Evolutionary conservation across 2,113 vertebrate species (phyloP), one percentile per base, ranked within the genome.

Genomic region (Equus quagga): DNA sequence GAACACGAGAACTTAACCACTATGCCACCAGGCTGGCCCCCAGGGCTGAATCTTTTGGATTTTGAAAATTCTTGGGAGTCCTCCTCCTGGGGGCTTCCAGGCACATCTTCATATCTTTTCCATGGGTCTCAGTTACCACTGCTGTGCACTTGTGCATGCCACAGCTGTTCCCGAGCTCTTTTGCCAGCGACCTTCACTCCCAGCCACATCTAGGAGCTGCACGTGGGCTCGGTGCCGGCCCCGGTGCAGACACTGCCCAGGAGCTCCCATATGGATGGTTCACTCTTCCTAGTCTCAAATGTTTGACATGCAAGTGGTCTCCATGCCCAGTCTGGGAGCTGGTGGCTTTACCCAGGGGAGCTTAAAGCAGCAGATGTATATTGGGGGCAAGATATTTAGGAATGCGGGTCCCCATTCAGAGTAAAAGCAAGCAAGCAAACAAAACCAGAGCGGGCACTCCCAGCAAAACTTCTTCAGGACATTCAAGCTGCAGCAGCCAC

Each of bases 121-220:
- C 0, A 0, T 49, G 78, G 60, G 72, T 72, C 21, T 36, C 64
- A 4, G 49, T 60, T 18, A 12, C 56, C 23, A 15, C 4, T 0
- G 3, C 13, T 0, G 1, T 10, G 31, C 9, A 0, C 15, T 24
- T 0, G 5, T 0, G 6, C 44, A 10, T 1, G 15, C 65, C 44
- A 18, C 8, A 28, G 58, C 19, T 33, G 31, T 28, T 23, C 46
- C 13, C 2, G 3, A n/a, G 12, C 62, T 58, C 49, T 46, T 18
- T 2, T 17, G 62, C 86, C 7, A 4, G 70, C 0, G 2, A 78
- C 54, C 54, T 70, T 87, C 60, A 58, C 81, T 46, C 18, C 26
- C 11, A 10, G 14, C 73, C 69, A 62, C 26, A 9, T 51, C 28
- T 7, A 1, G 2, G 9, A 26, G 51, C n/a, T 10, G 33, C 2